Percentiles rank a stretch among this genome's conserved stretches.
Evolutionary conservation across 2,113 vertebrate species (phyloP).

Genomic region (Brachionichthys hirsutus): DNA sequence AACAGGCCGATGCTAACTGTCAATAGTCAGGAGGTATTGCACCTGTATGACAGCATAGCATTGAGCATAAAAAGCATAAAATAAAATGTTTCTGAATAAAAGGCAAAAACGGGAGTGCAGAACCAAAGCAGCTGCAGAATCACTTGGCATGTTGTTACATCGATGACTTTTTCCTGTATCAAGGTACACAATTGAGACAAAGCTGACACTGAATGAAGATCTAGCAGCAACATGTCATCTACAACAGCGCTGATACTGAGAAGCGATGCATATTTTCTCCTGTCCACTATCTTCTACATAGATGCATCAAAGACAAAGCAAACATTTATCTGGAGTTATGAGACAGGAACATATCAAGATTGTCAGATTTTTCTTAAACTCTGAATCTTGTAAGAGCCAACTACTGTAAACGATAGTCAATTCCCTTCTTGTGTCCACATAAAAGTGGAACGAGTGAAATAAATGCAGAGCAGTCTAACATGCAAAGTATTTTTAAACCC

Average conservation of each 20-base stretch:
- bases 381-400: conserved; percentile 11
- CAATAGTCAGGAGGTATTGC: conserved; percentile 44
- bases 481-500: neutral
- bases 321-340: conserved; percentile 17
- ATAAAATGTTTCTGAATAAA: conserved; percentile 24
- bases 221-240: conserved; percentile 51
- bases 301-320: neutral
- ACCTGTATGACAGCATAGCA: conserved; percentile 46
- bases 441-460: conserved; percentile 11
- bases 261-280: conserved; percentile 47
- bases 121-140: conserved; percentile 25
- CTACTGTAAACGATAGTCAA: conserved; percentile 11
- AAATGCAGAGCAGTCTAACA: conserved; percentile 5
- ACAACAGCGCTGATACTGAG: conserved; percentile 33
- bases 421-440: conserved; percentile 56
- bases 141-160: conserved; percentile 25
- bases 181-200: conserved; percentile 36
- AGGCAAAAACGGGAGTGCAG: conserved; percentile 28
- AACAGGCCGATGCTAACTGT: conserved; percentile 26
- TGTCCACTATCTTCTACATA: conserved; percentile 21
- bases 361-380: conserved; percentile 38
- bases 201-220: conserved; percentile 24
- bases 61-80: conserved; percentile 40
- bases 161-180: conserved; percentile 22
- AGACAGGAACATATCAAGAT: conserved; percentile 33